These are phyloP conservation scores for Melanogrammus aeglefinus DNA, from an alignment of 2,797 vertebrate species.

Conservation along the genomic window DNA sequence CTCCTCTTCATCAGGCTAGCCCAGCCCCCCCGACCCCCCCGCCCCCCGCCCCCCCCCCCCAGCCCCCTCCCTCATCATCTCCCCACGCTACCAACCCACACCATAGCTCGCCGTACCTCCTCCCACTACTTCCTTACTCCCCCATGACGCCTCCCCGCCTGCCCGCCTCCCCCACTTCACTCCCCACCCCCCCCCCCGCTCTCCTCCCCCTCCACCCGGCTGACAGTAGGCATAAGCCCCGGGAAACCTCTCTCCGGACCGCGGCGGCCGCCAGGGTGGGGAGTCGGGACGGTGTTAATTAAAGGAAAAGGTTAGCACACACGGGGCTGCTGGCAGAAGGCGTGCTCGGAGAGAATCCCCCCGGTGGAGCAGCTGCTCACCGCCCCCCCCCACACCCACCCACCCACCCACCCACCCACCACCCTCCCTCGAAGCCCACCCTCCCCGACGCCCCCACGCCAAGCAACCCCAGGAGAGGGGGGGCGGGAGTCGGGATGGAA, in stretches of 20 bases:
- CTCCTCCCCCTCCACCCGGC: constrained; percentile 42
- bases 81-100: constrained; percentile 34
- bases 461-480: constrained; percentile 20
- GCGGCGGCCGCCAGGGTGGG: constrained; percentile 53
- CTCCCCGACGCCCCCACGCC: constrained; percentile 60
- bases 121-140: not conserved
- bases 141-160: not conserved
- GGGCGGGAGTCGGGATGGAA: constrained; percentile 41
- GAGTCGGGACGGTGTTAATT: constrained; percentile 74
- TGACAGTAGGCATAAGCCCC: constrained; percentile 63
- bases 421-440: constrained; percentile 25
- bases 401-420: constrained; percentile 44
- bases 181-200: constrained; percentile 31
- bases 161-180: not conserved
- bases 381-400: constrained; percentile 42
- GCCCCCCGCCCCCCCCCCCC: not conserved
- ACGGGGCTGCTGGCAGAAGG: constrained; percentile 58
- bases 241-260: constrained; percentile 67
- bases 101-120: not conserved
- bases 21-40: not conserved
- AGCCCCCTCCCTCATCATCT: constrained; percentile 16
- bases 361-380: constrained; percentile 68
- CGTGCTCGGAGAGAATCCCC: constrained; percentile 58
- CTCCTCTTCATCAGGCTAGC: not conserved
- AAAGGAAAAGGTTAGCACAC: constrained; percentile 79